Base-by-base conservation (phyloP, 1,140 invertebrate species). In the Zaprionus ghesquierei region DNA sequence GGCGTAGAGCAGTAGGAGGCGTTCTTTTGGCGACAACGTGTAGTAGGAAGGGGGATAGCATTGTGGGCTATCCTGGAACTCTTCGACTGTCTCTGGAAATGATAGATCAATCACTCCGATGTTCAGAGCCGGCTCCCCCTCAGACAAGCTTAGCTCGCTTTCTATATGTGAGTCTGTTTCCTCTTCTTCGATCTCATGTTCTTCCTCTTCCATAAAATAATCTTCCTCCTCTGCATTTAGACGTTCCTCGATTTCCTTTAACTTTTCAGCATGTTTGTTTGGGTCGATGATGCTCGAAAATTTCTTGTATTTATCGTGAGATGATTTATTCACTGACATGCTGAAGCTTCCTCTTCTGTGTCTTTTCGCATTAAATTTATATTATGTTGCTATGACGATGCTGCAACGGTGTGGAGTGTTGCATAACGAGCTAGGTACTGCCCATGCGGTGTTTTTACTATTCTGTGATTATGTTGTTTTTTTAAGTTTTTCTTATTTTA, bases 11-110 rank as follows among this genome's bases (percentile, higher is more conserved):
- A 97, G 81, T 5, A 97, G 87, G 5, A 97, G 81, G 54, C 95
- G 95, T 91, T 98, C 97, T 89, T 97, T 97, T 18, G 94, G 92
- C 8, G 93, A 95, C 78, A 97, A 95, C 41, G 93, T 94, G 63
- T 94, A 94, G 90, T 97, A 98, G 46, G 94, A 94, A 41, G 93
- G 91, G 0, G 97, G 96, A 89, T 95, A 95, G 76, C 94, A 91
- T 25, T 79, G 76, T 0, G 71, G 71, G 22, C 75, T 81, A 23
- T 86, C 56, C 5, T 74, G 46, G 25, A 82, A 89, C 22, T 90
- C 78, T 22, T 75, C 64, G 4, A 33, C 44, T 25, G 79, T 79
- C 59, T 92, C 91, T 5, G 91, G 84, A 65, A 91, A 92, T 5
- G 81, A 87, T 0, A 91, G 33, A 53, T 92, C 85, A 41, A 92